Evolutionary conservation across 2,888 invertebrate genomes (phyloP), one percentile per base, ranked within the genome.

Genomic region (Mamestra brassicae): DNA sequence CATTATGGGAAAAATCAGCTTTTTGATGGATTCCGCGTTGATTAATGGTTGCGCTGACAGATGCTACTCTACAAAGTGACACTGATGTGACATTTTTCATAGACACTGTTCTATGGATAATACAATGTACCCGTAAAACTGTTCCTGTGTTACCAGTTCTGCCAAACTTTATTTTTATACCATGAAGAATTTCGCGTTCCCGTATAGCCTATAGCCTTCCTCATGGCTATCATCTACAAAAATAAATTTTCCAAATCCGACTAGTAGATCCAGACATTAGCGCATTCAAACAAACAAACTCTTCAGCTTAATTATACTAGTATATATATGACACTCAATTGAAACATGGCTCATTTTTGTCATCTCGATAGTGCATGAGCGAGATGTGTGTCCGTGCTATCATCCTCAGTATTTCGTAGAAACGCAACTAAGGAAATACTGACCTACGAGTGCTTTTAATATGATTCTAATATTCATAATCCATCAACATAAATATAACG

Each of bases 371-470:
- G n/a, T 3, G 3, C n/a, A n/a, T n/a, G n/a, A 17, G 6, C 8
- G 26, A n/a, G n/a, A n/a, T n/a, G 0, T 3, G n/a, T n/a, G n/a
- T 54, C 26, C n/a, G 55, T 11, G 2, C 11, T 45, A 45, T 45
- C 45, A 45, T 45, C 45, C 26, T 3, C 45, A 45, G 11, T 11
- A 45, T 36, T 64, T 10, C 15, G 3, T 50, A 66, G 38, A 52
- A 34, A 8, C 5, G 26, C 10, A 42, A 69, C 5, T 50, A 17
- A 45, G 45, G n/a, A 73, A 36, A 47, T 75, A 34, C 7, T 63
- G 4, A 36, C 4, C 42, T 11, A 6, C 15, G 36, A 52, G 17
- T 36, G 47, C 50, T 80, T 76, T 36, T 52, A 74, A 57, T 66
- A 62, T 45, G 54, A 52, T 62, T n/a, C 11, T 11, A 52, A 47